Evolutionary conservation across 1,140 invertebrate species (phyloP).

Genomic region (Megalopta genalis): DNA sequence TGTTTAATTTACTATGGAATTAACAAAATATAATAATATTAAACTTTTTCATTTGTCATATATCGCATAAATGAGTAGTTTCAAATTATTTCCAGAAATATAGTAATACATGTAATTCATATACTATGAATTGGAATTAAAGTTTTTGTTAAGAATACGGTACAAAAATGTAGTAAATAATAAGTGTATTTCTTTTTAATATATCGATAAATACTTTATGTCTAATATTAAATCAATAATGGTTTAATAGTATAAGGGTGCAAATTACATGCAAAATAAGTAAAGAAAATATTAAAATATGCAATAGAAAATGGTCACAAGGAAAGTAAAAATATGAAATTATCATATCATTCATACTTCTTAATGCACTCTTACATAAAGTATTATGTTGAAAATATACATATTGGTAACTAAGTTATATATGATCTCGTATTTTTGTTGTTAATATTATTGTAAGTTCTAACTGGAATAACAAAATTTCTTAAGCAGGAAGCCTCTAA

Average conservation of each 20-base stretch:
- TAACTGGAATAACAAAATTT: slow-evolving; percentile 29
- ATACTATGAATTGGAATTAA: slow-evolving; percentile 16
- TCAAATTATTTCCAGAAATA: slow-evolving; percentile 14
- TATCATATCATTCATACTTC: slow-evolving; percentile 18
- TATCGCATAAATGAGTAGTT: slow-evolving; percentile 31
- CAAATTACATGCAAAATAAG: slow-evolving; percentile 13
- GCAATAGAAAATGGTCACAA: slow-evolving; percentile 11
- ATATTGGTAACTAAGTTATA: slow-evolving; percentile 14
- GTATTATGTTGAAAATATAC: slow-evolving; percentile 31
- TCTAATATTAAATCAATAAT: slow-evolving; percentile 6
- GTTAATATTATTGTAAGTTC: slow-evolving; percentile 12
- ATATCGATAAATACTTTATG: neutral
- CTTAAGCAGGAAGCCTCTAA: slow-evolving; percentile 26
- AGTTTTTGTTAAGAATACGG: slow-evolving; percentile 39
- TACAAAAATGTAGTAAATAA: slow-evolving; percentile 42
- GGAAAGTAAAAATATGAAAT: slow-evolving; percentile 25
- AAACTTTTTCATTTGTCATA: slow-evolving; percentile 24
- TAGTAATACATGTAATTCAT: slow-evolving; percentile 4
- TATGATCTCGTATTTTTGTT: slow-evolving; percentile 2
- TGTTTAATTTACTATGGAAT: slow-evolving; percentile 44
- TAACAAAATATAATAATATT: slow-evolving; percentile 45
- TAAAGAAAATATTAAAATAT: slow-evolving; percentile 23
- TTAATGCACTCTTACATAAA: slow-evolving; percentile 29
- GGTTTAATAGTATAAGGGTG: neutral
- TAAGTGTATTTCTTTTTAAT: slow-evolving; percentile 11